These are phyloP conservation scores for Protobothrops flavoviridis DNA, from an alignment of 2,113 vertebrate species.

Conservation along the genomic window DNA sequence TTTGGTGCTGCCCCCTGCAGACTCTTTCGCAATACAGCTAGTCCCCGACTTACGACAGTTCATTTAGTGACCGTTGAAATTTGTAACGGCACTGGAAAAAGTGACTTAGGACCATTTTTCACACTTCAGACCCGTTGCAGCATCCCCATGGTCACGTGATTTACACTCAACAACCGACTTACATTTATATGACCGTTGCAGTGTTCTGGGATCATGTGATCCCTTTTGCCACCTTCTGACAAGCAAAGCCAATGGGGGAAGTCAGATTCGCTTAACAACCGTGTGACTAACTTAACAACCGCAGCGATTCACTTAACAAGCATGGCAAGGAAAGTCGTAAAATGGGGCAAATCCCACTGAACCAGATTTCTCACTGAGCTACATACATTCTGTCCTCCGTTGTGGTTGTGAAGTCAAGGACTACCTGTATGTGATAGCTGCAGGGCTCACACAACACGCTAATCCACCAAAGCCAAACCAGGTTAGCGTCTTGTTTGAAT, in stretches of 20 bases:
- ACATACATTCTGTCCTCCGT: not conserved
- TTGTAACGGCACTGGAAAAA: not conserved
- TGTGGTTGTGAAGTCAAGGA: not conserved
- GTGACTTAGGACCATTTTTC: fast-evolving
- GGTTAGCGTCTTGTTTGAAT: not conserved
- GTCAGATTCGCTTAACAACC: not conserved
- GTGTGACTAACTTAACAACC: not conserved
- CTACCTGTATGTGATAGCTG: not conserved
- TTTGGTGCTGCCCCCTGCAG: not conserved
- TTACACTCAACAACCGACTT: fast-evolving
- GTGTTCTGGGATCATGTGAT: not conserved
- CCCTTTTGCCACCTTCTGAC: not conserved
- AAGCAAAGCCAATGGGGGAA: not conserved
- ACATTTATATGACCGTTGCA: not conserved
- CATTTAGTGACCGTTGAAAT: not conserved
- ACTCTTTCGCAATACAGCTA: not conserved
- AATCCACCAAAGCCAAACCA: not conserved
- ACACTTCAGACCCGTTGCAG: not conserved
- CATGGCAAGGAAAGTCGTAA: no score
- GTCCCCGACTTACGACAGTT: not conserved
- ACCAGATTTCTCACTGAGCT: no score
- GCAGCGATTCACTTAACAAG: not conserved
- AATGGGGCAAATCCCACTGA: not conserved
- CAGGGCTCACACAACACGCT: not conserved
- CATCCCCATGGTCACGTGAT: not conserved